phyloP scores from a whole-genome alignment of 1,140 invertebrate species.

The Macrosteles quadrilineatus region DNA sequence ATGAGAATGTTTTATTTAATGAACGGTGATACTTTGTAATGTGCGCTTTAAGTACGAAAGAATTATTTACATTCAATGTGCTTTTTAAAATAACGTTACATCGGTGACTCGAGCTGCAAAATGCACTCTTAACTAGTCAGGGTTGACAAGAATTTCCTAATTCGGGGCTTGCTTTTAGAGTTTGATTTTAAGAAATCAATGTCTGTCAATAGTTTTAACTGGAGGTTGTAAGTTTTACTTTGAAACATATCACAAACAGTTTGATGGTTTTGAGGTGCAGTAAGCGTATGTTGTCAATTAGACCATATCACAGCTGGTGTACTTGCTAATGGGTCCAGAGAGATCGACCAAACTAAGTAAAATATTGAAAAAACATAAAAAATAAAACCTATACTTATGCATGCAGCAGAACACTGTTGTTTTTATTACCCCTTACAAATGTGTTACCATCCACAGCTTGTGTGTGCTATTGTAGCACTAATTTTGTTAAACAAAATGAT shows the following conservation, averaged over 20 bases:
- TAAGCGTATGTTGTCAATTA: slow-evolving; percentile 3
- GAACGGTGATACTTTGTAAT: background rate
- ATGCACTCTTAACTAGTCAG: background rate
- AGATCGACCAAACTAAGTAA: slow-evolving; percentile 16
- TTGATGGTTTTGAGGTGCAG: slow-evolving; percentile 6
- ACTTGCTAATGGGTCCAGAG: slow-evolving; percentile 6
- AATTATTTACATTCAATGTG: background rate
- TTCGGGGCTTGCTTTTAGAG: background rate
- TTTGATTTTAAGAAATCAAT: background rate
- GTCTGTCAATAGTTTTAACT: background rate
- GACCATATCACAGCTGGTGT: slow-evolving; percentile 24
- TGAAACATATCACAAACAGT: slow-evolving; percentile 7
- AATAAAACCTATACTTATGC: slow-evolving; percentile 26
- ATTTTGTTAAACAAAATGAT: too few relatives aligned
- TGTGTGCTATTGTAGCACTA: too few relatives aligned
- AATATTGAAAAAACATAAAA: slow-evolving; percentile 26
- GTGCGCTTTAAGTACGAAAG: background rate
- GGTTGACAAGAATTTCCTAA: background rate
- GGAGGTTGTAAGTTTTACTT: background rate
- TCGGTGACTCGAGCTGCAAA: background rate
- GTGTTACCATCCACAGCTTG: too few relatives aligned
- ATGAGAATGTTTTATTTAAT: background rate
- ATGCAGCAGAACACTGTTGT: slow-evolving; percentile 11
- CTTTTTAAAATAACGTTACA: background rate
- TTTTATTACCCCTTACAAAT: background rate